phyloP scores from a whole-genome alignment of 2,797 vertebrate species.

The Muraenolepis orangiensis region DNA sequence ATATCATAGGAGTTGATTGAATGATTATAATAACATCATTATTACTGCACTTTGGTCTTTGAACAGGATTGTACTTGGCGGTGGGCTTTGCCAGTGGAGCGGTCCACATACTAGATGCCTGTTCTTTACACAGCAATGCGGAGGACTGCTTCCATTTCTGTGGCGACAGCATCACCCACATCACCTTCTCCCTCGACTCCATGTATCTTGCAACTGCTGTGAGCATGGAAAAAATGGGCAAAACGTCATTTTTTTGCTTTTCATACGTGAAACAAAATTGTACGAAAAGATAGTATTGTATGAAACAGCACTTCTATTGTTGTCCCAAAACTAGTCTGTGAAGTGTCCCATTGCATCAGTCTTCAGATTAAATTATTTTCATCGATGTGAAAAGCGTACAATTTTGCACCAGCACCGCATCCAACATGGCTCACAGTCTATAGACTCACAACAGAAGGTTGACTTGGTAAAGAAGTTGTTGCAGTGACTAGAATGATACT shows the following conservation, averaged over 20 bases:
- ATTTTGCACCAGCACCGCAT: neutral
- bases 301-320: conserved; percentile 1
- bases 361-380: neutral
- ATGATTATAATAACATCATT: neutral
- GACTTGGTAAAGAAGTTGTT: no score
- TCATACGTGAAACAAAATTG: neutral
- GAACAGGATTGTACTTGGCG: conserved; percentile 80
- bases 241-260: neutral
- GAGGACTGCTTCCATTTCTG: conserved; percentile 75
- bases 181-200: conserved; percentile 86
- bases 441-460: neutral
- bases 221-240: conserved; percentile 52
- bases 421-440: neutral
- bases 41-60: conserved; percentile 19
- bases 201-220: conserved; percentile 89
- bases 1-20: neutral
- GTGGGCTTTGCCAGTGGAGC: conserved; percentile 84
- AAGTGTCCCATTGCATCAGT: neutral
- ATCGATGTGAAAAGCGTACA: neutral
- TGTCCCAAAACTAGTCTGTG: neutral
- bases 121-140: conserved; percentile 74
- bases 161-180: conserved; percentile 74
- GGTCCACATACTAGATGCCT: conserved; percentile 80
- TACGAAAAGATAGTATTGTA: no score
- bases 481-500: neutral